Evolutionary conservation across 1,140 invertebrate species (phyloP).

Genomic region (Hyles euphorbiae): DNA sequence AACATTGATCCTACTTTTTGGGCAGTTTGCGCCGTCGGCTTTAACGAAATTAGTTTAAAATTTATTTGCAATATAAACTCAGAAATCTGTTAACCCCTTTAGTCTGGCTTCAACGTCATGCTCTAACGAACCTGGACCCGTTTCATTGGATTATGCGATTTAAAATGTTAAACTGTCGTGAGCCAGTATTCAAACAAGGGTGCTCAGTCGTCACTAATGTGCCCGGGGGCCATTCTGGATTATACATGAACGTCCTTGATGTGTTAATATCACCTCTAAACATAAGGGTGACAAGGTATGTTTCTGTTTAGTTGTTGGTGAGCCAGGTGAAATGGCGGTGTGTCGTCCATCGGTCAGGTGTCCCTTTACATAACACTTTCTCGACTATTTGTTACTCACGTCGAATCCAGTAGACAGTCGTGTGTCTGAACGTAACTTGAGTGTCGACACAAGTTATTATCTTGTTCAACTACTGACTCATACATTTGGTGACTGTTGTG

Average conservation of each 20-base stretch:
- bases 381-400: constrained; percentile 10
- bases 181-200: constrained; percentile 47
- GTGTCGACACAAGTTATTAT: too few relatives aligned
- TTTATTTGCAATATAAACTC: constrained; percentile 12
- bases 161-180: constrained; percentile 53
- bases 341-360: constrained; percentile 17
- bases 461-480: too few relatives aligned
- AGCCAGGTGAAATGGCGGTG: too few relatives aligned
- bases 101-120: constrained; percentile 31
- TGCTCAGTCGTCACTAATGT: constrained; percentile 41
- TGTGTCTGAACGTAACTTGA: not conserved
- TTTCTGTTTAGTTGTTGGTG: too few relatives aligned
- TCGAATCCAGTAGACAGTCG: constrained; percentile 6
- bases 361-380: constrained; percentile 27
- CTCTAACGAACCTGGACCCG: constrained; percentile 36
- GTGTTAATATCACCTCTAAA: constrained; percentile 5
- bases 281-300: constrained; percentile 1
- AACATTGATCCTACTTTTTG: constrained; percentile 22
- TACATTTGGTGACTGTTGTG: too few relatives aligned
- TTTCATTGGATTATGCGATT: constrained; percentile 66
- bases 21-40: not conserved
- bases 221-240: constrained; percentile 33
- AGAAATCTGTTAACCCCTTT: constrained; percentile 23
- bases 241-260: constrained; percentile 5
- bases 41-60: constrained; percentile 17